Evolutionary conservation across 1,140 invertebrate species (phyloP), one percentile per base, ranked within the genome.

Genomic region (Tigriopus japonicus): DNA sequence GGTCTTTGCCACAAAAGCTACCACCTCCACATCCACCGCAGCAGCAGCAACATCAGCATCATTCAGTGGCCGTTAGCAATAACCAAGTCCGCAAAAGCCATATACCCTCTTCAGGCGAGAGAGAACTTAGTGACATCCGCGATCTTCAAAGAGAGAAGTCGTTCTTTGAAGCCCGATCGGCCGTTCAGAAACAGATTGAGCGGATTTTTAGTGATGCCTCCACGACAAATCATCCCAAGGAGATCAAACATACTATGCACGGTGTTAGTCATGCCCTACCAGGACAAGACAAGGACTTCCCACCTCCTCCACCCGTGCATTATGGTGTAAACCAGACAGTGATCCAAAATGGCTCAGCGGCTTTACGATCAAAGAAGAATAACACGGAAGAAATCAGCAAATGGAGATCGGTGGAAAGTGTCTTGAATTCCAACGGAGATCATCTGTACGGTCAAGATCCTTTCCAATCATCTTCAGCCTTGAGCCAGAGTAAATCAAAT

Each of bases 141-240:
- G 24, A 54, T n/a, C 14, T 54, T 55, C 60, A 67, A 54, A 60
- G 64, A 14, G 62, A 65, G 56, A 55, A 64, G 52, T 62, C 65
- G 41, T 67, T 67, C 51, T 56, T 59, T 41, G 62, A 67, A 24
- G 64, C 64, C 15, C 43, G 66, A 45, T 59, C 62, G 65, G 82
- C 80, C 15, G 85, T 87, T 5, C 85, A 89, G 69, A 84, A 83
- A 10, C 78, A 82, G 62, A 88, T 89, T 67, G 85, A 87, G 68
- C 80, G 82, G 65, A 85, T 89, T 78, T 87, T 89, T 67, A 81
- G 80, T 40, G 42, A 23, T 23, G 42, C 49, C 51, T 40, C 14
- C n/a, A 62, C 45, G 45, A 59, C 45, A 59, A 64, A 52, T 62
- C 42, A 45, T 40, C 56, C 13, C n/a, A 55, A 23, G 52, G 21